Base-by-base conservation (phyloP, 2,888 invertebrate genomes). In the Cheilosia grossa region DNA sequence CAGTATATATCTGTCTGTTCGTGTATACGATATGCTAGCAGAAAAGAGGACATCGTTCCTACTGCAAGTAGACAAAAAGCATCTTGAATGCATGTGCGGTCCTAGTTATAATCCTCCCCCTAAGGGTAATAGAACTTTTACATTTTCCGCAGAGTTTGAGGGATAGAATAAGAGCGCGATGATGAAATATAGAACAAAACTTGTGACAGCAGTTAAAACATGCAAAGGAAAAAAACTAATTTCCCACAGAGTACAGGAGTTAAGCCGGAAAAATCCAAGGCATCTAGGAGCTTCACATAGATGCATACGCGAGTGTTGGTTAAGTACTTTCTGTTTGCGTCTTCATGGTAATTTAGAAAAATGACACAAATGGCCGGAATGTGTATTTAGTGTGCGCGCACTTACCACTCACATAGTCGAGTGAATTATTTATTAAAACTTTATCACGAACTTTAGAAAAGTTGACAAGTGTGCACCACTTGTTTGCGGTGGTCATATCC, bases 171-270 rank as follows among this genome's bases (percentile, higher is more conserved):
- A 58, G 58, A 73, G 17, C 56, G 56, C 69, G 61, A 81, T 81
- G 80, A 75, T 74, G 64, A 81, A 81, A 81, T 74, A 74, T 74
- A 69, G 63, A 54, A 59, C 63, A 81, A 54, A 74, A 81, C 42
- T 81, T 81, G 61, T 81, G 75, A 67, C 80, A 81, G 63, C 10
- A 53, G 27, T 56, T 61, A 53, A 75, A 66, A 37, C 37, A 53
- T 37, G 47, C 59, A 58, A 67, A 33, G 56, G 40, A 54, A 40
- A 15, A 72, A 63, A 17, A 9, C 9, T 44, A 47, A 47, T 37
- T 37, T 13, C 13, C 0, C 33, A 67, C 59, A 67, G 21, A 37
- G 53, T 47, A 13, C 33, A 42, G 17, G 30, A 54, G 40, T 51
- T 58, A 10, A 51, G 53, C 15, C 9, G 42, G 4, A 24, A 44